Percentiles rank a stretch among this genome's conserved stretches.
These are phyloP conservation scores for Forpus xanthops DNA, from an alignment of 2,797 vertebrate species.

Conservation along the genomic window DNA sequence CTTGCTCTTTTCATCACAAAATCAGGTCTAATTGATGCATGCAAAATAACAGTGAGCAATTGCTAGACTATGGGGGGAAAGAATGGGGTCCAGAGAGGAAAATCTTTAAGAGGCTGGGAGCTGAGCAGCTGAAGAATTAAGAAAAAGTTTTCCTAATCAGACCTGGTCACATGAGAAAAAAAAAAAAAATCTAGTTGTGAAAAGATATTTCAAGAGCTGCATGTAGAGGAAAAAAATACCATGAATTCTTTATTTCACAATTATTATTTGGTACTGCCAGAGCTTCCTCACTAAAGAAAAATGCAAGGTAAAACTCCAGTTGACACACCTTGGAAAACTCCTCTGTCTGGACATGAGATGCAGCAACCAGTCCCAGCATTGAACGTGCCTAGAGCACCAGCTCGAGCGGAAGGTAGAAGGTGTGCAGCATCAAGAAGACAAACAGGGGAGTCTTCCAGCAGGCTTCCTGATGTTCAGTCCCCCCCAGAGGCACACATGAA, in stretches of 20 bases:
- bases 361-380: not conserved
- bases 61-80: not conserved
- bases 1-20: not conserved
- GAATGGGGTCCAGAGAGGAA: not conserved
- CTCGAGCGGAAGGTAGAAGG: not conserved
- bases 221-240: not conserved
- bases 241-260: not conserved
- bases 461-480: not conserved
- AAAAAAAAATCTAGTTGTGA: not conserved
- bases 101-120: not conserved
- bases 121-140: not conserved
- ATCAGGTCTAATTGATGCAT: not conserved
- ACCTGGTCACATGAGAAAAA: not conserved
- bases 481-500: not conserved
- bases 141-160: not conserved
- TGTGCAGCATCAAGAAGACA: accelerated
- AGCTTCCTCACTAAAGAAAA: constrained; percentile 14
- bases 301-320: not conserved
- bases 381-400: not conserved
- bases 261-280: not conserved
- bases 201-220: not conserved
- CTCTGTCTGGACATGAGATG: not conserved
- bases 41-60: not conserved
- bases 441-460: not conserved
- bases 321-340: constrained; percentile 32